Evolutionary conservation across 2,888 invertebrate genomes (phyloP).

Genomic region (Andrena trimmerana): DNA sequence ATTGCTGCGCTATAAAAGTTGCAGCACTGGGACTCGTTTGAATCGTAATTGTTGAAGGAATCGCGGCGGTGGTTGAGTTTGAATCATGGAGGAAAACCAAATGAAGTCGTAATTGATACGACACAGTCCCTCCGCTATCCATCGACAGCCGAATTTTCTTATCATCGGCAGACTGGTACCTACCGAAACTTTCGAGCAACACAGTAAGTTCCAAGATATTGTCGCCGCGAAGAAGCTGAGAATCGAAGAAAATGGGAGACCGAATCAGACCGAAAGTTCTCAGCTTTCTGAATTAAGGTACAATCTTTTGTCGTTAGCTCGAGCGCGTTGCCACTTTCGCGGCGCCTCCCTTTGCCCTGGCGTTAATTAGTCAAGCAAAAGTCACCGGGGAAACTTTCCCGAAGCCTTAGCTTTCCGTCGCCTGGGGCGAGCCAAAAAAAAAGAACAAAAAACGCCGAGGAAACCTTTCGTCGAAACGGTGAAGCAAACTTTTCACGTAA

Average conservation of each 20-base stretch:
- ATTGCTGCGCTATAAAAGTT: background rate
- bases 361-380: constrained; percentile 28
- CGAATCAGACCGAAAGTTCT: background rate
- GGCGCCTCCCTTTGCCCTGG: constrained; percentile 6
- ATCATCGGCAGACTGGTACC: too few species aligned
- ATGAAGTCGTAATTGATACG: too few species aligned
- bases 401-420: constrained; percentile 2
- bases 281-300: background rate
- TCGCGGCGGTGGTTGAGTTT: background rate
- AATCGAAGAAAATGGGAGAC: background rate
- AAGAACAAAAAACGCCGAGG: background rate
- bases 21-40: background rate
- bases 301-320: constrained; percentile 11
- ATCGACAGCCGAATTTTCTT: too few species aligned
- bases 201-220: background rate
- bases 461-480: constrained; percentile 11
- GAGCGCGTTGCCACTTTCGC: constrained; percentile 9
- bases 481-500: constrained; percentile 12
- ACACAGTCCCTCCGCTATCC: too few species aligned
- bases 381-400: constrained; percentile 19
- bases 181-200: background rate
- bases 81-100: too few species aligned
- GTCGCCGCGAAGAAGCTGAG: background rate
- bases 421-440: background rate
- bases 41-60: background rate